A percentile compares a stretch with the other conserved stretches of the same genome.
phyloP scores from a whole-genome alignment of 2,888 invertebrate species.

The Pyrocoelia pectoralis region DNA sequence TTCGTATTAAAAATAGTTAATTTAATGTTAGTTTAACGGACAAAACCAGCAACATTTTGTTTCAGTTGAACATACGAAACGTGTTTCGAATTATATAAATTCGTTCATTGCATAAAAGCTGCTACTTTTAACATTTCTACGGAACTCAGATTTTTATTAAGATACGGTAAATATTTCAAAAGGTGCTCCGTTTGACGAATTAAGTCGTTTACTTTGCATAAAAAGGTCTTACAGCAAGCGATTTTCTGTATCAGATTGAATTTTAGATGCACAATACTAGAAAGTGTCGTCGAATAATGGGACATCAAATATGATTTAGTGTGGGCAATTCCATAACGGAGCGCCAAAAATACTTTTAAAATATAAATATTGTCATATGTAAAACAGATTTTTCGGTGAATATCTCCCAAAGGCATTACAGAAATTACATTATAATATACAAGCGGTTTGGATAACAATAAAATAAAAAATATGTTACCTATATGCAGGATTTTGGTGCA shows the following conservation, averaged over 20 bases:
- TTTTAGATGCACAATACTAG: background rate
- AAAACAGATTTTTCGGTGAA: conserved; percentile 15
- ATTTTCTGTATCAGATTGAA: background rate
- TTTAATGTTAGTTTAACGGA: background rate
- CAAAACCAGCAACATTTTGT: conserved; percentile 9
- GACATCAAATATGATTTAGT: background rate
- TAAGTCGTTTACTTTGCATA: background rate
- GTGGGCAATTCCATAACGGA: background rate
- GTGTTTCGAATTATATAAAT: conserved; percentile 7
- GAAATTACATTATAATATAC: conserved; percentile 32
- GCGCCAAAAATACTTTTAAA: background rate
- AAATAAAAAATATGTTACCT: conserved; percentile 36
- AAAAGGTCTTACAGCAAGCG: too few relatives aligned
- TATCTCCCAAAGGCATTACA: conserved; percentile 18
- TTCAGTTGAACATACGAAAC: conserved; percentile 12
- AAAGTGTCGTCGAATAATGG: background rate
- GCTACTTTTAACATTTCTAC: conserved; percentile 20
- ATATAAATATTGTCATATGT: conserved; percentile 1
- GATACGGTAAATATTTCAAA: conserved; percentile 13
- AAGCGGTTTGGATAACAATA: conserved; percentile 23
- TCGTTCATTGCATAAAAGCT: background rate
- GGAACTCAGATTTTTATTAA: conserved; percentile 22
- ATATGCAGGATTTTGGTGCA: conserved; percentile 27
- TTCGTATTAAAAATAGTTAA: too few relatives aligned
- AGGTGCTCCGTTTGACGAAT: background rate